A percentile compares a stretch with the other conserved stretches of the same genome.
Conservation (phyloP, 2,888 invertebrate species). For the Matsumyia berberina region DNA sequence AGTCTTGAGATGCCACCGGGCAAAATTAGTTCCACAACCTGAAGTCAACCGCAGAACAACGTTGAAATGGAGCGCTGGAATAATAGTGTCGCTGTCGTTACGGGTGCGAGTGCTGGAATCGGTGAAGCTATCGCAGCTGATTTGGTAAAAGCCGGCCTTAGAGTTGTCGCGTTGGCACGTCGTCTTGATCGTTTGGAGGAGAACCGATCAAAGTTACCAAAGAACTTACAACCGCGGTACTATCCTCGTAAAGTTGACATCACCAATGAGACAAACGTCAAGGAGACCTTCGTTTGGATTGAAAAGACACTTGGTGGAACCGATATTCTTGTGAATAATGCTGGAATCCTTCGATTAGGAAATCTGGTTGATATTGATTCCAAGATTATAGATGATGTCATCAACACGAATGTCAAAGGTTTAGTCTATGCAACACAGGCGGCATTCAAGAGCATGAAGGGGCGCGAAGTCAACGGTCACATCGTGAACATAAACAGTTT, state of each 20-base stretch:
- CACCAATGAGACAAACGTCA: conserved; percentile 84
- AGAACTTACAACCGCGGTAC: conserved; percentile 25
- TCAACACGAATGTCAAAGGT: conserved; percentile 84
- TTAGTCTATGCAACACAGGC: conserved; percentile 83
- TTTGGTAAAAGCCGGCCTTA: conserved; percentile 84
- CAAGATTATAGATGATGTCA: conserved; percentile 75
- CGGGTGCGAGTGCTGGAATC: conserved; percentile 86
- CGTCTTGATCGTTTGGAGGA: conserved; percentile 80
- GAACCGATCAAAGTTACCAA: conserved; percentile 26
- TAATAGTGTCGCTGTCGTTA: conserved; percentile 86
- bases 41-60: conserved; percentile 57
- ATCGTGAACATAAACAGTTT: conserved; percentile 83
- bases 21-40: background rate
- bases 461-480: conserved; percentile 82
- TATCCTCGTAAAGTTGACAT: conserved; percentile 81
- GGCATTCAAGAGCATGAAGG: conserved; percentile 84
- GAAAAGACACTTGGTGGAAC: conserved; percentile 84
- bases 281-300: conserved; percentile 84
- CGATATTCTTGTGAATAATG: conserved; percentile 86
- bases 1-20: background rate
- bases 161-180: conserved; percentile 85
- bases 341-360: conserved; percentile 82
- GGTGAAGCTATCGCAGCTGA: conserved; percentile 84
- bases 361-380: conserved; percentile 44
- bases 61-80: conserved; percentile 85